phyloP scores from a whole-genome alignment of 2,113 vertebrate genomes.

The Petrocephalus microphthalmus region DNA sequence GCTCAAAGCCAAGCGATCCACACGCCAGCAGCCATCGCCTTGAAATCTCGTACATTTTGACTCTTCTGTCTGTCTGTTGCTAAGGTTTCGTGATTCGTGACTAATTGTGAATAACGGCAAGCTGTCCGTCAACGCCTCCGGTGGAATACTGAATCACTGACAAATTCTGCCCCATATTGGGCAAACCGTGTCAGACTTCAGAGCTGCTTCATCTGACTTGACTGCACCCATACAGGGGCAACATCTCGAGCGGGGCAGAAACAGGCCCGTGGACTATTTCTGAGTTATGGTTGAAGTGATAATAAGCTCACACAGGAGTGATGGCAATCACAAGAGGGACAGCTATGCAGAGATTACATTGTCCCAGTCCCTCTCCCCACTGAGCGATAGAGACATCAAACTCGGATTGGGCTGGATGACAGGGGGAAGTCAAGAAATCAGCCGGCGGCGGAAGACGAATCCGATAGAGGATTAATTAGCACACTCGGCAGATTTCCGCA shows the following conservation, averaged over 20 bases:
- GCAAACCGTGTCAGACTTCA: background rate
- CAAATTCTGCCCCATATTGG: background rate
- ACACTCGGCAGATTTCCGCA: slow-evolving; percentile 32
- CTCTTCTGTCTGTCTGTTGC: background rate
- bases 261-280: background rate
- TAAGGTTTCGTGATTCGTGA: slow-evolving; percentile 6
- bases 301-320: background rate
- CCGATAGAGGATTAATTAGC: slow-evolving; percentile 33
- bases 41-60: background rate
- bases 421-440: background rate
- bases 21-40: background rate
- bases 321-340: background rate
- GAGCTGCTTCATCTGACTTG: background rate
- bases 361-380: background rate
- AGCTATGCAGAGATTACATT: background rate
- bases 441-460: background rate
- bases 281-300: background rate
- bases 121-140: slow-evolving; percentile 16
- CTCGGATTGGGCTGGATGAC: background rate
- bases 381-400: background rate
- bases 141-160: slow-evolving; percentile 4
- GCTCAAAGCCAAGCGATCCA: background rate
- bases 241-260: background rate
- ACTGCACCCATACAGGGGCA: background rate
- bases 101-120: slow-evolving; percentile 13